Evolutionary conservation across 2,113 vertebrate genomes (phyloP), one percentile per base, ranked within the genome.

Genomic region (Campylomormyrus tamandua): DNA sequence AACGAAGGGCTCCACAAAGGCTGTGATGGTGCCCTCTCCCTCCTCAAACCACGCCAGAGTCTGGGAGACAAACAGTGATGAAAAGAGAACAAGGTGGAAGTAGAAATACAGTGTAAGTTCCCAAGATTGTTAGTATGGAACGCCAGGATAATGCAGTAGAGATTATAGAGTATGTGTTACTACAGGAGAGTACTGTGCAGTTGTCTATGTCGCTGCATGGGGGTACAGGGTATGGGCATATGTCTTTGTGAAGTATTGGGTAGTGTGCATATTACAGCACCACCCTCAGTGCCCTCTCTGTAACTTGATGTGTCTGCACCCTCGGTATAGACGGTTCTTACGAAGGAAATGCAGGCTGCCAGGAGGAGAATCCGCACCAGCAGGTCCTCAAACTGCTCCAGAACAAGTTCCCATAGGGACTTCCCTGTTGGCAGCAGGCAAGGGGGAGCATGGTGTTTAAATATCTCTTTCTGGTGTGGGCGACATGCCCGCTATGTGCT

Each of bases 321-420:
- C 84, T 83, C 56, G 19, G 42, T 45, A 19, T 31, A 6, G 48
- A 7, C 31, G 85, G 90, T 90, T 90, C 96, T 96, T 95, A 96
- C 96, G 91, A 96, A 96, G 48, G 96, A 96, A 92, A 96, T 96
- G 89, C 95, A 96, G 3, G 96, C 96, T 3, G 96, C 96, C 88
- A 96, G 93, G 53, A 96, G 94, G 90, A 96, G 83, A 70, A 96
- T 96, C 87, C 96, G 94, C 83, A 96, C 96, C 80, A 96, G 92
- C 84, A 96, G 92, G 92, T 96, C 96, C 91, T 96, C 96, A 92
- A 96, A 96, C 93, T 96, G 96, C 83, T 96, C 96, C 90, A 96
- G 52, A 49, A 96, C 94, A 88, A 96, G 93, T 91, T 94, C 94
- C 96, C 95, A 96, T 0, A 96, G 95, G 0, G 96, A 96, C 91